A percentile compares a stretch with the other conserved stretches of the same genome.
phyloP scores from a whole-genome alignment of 1,140 invertebrate species.

The Drosophila busckii region DNA sequence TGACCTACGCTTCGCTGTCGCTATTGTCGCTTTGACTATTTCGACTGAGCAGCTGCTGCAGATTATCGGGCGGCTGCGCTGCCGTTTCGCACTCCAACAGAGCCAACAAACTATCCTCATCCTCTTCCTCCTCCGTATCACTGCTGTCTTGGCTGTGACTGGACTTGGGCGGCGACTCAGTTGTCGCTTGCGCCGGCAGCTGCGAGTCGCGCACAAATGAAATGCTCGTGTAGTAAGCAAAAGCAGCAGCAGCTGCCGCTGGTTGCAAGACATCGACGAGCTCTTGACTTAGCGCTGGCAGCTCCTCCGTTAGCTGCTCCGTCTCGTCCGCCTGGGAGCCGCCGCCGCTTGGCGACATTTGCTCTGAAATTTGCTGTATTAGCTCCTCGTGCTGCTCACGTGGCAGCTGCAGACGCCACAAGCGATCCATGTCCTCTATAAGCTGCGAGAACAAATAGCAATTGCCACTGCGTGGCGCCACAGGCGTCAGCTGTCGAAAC shows the following conservation, averaged over 20 bases:
- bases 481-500: slow-evolving; percentile 44
- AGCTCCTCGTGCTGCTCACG: slow-evolving; percentile 59
- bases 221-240: slow-evolving; percentile 71
- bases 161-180: slow-evolving; percentile 4
- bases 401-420: slow-evolving; percentile 63
- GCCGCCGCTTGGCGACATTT: slow-evolving; percentile 45
- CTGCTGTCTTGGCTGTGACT: slow-evolving; percentile 52
- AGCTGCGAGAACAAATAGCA: slow-evolving; percentile 72
- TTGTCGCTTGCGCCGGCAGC: slow-evolving; percentile 20
- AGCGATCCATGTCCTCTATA: slow-evolving; percentile 66
- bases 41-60: slow-evolving; percentile 52
- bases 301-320: slow-evolving; percentile 30
- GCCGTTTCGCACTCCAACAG: slow-evolving; percentile 30
- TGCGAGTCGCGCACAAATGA: slow-evolving; percentile 64
- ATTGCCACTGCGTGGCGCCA: background rate
- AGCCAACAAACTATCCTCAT: slow-evolving; percentile 51
- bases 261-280: slow-evolving; percentile 64
- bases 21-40: slow-evolving; percentile 37
- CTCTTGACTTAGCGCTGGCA: slow-evolving; percentile 58
- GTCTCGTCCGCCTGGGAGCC: slow-evolving; percentile 29
- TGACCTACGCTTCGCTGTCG: slow-evolving; percentile 55
- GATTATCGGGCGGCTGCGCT: slow-evolving; percentile 31
- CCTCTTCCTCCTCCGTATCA: slow-evolving; percentile 55
- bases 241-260: slow-evolving; percentile 58
- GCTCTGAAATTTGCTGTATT: slow-evolving; percentile 64